Evolutionary conservation across 2,113 vertebrate genomes (phyloP), one percentile per base, ranked within the genome.

Genomic region (Brachypteracias leptosomus): DNA sequence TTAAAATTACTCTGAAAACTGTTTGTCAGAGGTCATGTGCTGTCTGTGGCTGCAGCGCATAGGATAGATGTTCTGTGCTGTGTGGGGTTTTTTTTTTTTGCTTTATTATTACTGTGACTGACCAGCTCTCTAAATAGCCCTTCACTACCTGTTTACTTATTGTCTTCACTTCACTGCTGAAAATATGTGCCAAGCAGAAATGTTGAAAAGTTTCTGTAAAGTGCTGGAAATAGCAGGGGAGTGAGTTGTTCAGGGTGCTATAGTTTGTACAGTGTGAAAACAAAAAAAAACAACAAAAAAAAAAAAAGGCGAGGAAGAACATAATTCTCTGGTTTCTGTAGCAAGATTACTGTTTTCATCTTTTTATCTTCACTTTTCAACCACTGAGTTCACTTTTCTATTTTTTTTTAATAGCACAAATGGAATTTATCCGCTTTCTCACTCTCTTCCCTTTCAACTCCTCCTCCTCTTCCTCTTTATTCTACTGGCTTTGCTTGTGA

Each of bases 1-100:
- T 99, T 99, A 98, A 98, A 98, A 98, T 99, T 98, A 98, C 98
- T 98, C 97, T 98, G 98, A 98, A 98, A 98, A 98, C 98, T 98
- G 98, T 98, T 98, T 98, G 98, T 98, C 98, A 98, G 98, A 98
- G 98, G 98, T 98, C 98, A 98, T 97, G 97, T 97, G 98, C 98
- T 96, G 92, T 97, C 97, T 94, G 89, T 95, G 96, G 97, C 97
- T 98, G 88, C 96, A 88, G 83, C 95, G 70, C 94, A 97, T 97
- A 97, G 98, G 97, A 98, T 98, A 97, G 98, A 95, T 98, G 98
- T 96, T 98, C 98, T 98, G 87, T 97, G 97, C 97, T 85, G 94
- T 96, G 94, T 90, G 88, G 55, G 86, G 11, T 94, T 97, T 97
- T 97, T 92, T 91, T 88, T 94, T 96, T 74, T 86, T 65, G 65